Evolutionary conservation across 2,888 invertebrate species (phyloP), one percentile per base, ranked within the genome.

Genomic region (Stenchaetothrips biformis): DNA sequence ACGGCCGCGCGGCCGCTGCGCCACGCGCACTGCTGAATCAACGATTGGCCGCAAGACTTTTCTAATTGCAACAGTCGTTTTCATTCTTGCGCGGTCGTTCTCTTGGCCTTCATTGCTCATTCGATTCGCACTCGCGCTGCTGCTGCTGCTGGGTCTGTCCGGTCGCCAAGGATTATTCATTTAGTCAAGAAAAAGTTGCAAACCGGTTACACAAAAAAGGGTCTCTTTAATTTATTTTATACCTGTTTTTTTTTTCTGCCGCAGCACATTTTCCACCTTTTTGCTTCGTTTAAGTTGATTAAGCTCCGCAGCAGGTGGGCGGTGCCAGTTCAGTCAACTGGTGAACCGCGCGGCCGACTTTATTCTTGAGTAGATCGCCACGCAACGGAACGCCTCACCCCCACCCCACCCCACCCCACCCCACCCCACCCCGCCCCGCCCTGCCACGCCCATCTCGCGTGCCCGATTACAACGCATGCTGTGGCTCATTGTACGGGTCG

Each of bases 11-110:
- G 37, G 37, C 37, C 4, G 37, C 37, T 37, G 37, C 37, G 67
- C 67, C 62, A n/a, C n/a, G n/a, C n/a, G n/a, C n/a, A 25, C 11
- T 25, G 21, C 25, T 74, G 67, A 74, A 74, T 74, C 25, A 21
- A 21, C 67, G 67, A 74, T 74, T 21, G 21, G 67, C 67, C 67
- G 67, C 67, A 74, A 74, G 67, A 74, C 67, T 74, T 74, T 37
- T 21, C 67, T 74, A 74, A 74, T 74, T 74, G 67, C 67, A 25
- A 21, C 67, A 25, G 67, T 74, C n/a, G n/a, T n/a, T n/a, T n/a
- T 74, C 67, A 74, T n/a, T n/a, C n/a, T n/a, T n/a, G n/a, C n/a
- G n/a, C n/a, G n/a, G n/a, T n/a, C n/a, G n/a, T n/a, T n/a, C n/a
- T n/a, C n/a, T n/a, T n/a, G n/a, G n/a, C n/a, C 67, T 18, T 25